Conservation (phyloP, 2,888 invertebrate species). For the Noctua fimbriata region DNA sequence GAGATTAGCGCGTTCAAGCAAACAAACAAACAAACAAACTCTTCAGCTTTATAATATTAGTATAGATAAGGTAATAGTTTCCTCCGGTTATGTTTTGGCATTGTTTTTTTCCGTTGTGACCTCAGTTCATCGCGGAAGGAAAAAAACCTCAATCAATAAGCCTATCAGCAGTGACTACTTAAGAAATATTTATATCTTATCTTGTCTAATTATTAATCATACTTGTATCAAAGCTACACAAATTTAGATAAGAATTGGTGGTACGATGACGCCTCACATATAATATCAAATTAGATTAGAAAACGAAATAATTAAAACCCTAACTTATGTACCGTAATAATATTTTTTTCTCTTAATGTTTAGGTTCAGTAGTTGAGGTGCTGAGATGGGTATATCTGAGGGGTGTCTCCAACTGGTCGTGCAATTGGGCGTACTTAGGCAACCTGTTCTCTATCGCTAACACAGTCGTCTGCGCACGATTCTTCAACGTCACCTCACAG, state of each 20-base stretch:
- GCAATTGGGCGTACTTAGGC: conserved; percentile 71
- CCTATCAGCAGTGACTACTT: background rate
- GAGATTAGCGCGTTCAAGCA: too few species aligned
- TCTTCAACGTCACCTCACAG: conserved; percentile 83
- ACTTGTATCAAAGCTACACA: background rate
- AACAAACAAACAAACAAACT: too few species aligned
- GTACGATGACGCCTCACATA: background rate
- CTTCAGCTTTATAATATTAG: too few species aligned
- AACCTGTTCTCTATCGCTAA: conserved; percentile 65
- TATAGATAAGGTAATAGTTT: background rate
- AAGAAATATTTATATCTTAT: background rate
- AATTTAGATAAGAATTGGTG: background rate
- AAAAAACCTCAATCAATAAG: background rate
- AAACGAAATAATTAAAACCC: background rate
- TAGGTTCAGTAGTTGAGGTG: conserved; percentile 73
- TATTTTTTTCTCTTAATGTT: background rate
- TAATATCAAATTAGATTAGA: background rate
- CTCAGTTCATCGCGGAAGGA: background rate
- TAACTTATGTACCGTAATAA: background rate
- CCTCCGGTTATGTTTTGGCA: background rate
- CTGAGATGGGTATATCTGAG: conserved; percentile 84
- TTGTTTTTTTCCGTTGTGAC: background rate
- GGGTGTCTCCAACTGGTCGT: conserved; percentile 74
- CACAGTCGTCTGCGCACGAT: conserved; percentile 81
- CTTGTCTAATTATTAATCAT: background rate